Base-by-base conservation (phyloP, 2,113 vertebrate genomes). In the Psophia crepitans region DNA sequence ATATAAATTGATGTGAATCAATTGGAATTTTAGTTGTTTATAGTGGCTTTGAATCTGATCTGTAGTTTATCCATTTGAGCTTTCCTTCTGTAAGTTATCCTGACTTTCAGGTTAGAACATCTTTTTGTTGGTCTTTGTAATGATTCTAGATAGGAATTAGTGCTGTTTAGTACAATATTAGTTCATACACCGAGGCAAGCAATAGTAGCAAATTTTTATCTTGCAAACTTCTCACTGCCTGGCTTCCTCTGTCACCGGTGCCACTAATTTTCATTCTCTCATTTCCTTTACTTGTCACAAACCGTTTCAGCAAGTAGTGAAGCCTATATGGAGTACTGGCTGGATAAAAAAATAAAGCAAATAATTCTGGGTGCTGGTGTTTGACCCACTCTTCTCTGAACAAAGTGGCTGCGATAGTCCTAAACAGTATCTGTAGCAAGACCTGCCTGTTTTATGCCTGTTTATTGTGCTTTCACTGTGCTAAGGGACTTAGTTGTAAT, bases 201-300 rank as follows among this genome's bases (percentile, higher is more conserved):
- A n/a, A 39, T 4, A 12, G 63, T 19, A 57, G 63, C 57, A 90
- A 79, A 56, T 64, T 44, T 61, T 71, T 70, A 12, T 57, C 79
- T 77, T 80, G 33, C 27, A 37, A 6, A 68, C 37, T 75, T 91
- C 39, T 57, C 19, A 3, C 54, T 95, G 88, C 75, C 63, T 63
- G 71, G 53, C 63, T 88, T 90, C 63, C 27, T 88, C 49, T 68
- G 57, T 82, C 74, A 66, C 46, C 0, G 0, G 37, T 64, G 79
- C 75, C 54, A 26, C 70, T 65, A 41, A n/a, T 83, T 73, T 73
- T 87, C 8, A 9, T 82, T 66, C 75, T 87, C 54, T 90, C 28
- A 37, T 74, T 92, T 92, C 39, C 41, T 96, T 90, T 90, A 27
- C 85, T 78, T 92, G 63, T 80, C 86, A 80, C 89, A 85, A 95